phyloP scores from a whole-genome alignment of 2,797 vertebrate species.

The Gobio occitaniae region DNA sequence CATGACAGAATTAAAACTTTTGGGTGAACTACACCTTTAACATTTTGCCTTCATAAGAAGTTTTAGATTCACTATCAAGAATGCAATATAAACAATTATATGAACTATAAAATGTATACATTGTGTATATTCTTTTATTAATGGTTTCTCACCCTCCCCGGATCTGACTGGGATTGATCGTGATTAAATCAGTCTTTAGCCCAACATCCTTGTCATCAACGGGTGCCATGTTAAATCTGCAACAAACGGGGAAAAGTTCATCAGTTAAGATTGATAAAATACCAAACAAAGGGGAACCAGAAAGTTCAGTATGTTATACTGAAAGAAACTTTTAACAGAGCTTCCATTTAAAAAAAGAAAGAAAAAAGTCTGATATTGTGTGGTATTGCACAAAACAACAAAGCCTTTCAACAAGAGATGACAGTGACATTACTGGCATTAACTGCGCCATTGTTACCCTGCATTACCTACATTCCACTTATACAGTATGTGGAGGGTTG shows the following conservation, averaged over 20 bases:
- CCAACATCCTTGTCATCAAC: conserved; percentile 46
- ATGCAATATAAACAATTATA: neutral
- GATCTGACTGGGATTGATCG: conserved; percentile 46
- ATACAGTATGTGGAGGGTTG: too few relatives aligned
- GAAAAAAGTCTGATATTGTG: too few relatives aligned
- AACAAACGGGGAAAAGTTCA: neutral
- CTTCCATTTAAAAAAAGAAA: too few relatives aligned
- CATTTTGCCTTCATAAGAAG: neutral
- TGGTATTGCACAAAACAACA: neutral
- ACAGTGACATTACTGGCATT: too few relatives aligned
- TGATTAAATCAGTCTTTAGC: conserved; percentile 37
- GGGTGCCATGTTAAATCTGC: conserved; percentile 43
- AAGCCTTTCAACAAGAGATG: too few relatives aligned
- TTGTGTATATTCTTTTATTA: neutral
- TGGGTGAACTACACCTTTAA: neutral
- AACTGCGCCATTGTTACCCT: too few relatives aligned
- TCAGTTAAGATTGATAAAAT: neutral
- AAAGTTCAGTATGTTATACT: neutral
- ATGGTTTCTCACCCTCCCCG: neutral
- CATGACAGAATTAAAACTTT: neutral
- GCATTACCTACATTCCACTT: too few relatives aligned
- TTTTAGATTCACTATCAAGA: neutral
- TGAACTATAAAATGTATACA: neutral
- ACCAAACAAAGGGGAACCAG: too few relatives aligned
- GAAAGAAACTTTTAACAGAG: neutral